A percentile compares a stretch with the other conserved stretches of the same genome.
Evolutionary conservation across 2,797 vertebrate genomes (phyloP).

Genomic region (Chiropotes sagulatus): DNA sequence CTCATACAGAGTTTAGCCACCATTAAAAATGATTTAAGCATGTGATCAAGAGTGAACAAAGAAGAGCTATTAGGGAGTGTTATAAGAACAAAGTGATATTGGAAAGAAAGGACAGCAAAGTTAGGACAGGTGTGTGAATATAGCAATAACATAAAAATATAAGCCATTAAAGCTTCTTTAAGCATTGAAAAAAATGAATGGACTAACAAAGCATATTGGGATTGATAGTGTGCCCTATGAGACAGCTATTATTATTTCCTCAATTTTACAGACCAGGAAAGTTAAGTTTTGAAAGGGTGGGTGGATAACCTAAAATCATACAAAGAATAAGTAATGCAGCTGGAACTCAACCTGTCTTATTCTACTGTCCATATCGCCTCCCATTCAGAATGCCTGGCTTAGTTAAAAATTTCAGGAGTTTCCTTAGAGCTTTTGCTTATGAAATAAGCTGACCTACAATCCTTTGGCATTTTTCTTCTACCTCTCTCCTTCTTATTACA

Average conservation of each 20-base stretch:
- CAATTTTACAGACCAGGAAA: background rate
- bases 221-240: background rate
- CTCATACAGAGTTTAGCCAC: background rate
- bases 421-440: conserved; percentile 16
- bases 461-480: background rate
- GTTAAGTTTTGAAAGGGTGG: background rate
- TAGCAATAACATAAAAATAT: background rate
- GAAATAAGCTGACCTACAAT: background rate
- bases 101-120: background rate
- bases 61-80: background rate
- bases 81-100: background rate
- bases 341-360: background rate
- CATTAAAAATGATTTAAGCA: background rate
- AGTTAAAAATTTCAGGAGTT: background rate
- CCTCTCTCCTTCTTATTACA: background rate
- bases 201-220: background rate
- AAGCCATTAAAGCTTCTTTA: background rate
- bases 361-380: background rate
- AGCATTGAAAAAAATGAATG: background rate
- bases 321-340: background rate
- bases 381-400: background rate
- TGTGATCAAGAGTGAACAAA: background rate
- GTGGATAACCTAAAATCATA: background rate
- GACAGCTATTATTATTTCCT: background rate
- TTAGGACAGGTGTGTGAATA: background rate